phyloP scores from a whole-genome alignment of 1,140 invertebrate species.

The Drosophila miranda region DNA sequence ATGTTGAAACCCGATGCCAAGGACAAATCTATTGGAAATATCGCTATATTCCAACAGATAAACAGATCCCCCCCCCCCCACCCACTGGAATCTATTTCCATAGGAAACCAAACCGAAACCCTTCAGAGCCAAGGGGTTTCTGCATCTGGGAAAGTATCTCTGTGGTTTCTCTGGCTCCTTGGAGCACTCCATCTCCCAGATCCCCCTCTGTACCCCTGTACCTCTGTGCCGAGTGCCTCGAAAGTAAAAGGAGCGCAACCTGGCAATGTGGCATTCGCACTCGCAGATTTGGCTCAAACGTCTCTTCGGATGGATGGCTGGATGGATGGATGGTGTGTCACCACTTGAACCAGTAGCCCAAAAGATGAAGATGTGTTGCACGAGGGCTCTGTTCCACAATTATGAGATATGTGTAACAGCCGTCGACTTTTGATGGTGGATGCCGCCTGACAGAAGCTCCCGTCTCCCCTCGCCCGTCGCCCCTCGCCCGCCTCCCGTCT shows the following conservation, averaged over 20 bases:
- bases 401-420: constrained; percentile 61
- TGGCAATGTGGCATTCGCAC: background rate
- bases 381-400: constrained; percentile 35
- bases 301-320: too few relatives aligned
- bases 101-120: too few relatives aligned
- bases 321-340: constrained; percentile 50
- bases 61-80: too few relatives aligned
- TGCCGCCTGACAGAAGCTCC: constrained; percentile 42
- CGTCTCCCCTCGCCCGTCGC: too few relatives aligned
- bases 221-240: too few relatives aligned
- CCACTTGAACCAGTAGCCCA: constrained; percentile 49
- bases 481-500: background rate
- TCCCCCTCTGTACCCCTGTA: too few relatives aligned
- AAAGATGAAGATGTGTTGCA: constrained; percentile 39
- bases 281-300: constrained; percentile 2
- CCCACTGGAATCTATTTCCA: too few relatives aligned
- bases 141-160: background rate
- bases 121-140: too few relatives aligned
- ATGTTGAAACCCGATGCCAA: too few relatives aligned
- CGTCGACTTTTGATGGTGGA: constrained; percentile 64
- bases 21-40: too few relatives aligned
- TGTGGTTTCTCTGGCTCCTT: background rate
- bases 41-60: too few relatives aligned
- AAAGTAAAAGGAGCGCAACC: constrained; percentile 34
- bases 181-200: constrained; percentile 23